Base-by-base conservation (phyloP, 2,797 vertebrate species). In the Triplophysa yarkandensis region DNA sequence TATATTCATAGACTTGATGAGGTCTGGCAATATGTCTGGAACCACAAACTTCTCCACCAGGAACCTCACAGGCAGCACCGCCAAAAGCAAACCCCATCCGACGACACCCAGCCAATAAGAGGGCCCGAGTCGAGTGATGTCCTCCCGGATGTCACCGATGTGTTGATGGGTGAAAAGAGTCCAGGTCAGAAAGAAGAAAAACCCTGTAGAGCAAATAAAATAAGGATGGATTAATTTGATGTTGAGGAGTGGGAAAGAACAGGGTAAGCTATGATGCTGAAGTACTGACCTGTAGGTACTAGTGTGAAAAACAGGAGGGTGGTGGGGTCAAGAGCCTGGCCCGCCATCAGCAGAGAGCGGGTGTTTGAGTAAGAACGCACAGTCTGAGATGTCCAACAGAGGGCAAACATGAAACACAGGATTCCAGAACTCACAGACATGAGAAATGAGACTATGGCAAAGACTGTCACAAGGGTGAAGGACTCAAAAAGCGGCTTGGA, bases 141-240 rank as follows among this genome's bases (percentile, higher is more conserved):
- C 83, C 21, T 80, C 68, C 4, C 21, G 52, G 61, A 93, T 93
- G 58, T 92, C 89, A 5, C 83, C 76, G 60, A 21, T 61, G 74
- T 93, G 87, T 44, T 92, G 87, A 74, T 87, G 80, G 7, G 91
- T 94, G 83, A 93, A 94, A 58, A 93, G 68, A 6, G 85, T 85
- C 93, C 93, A 94, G 80, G 87, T 85, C 23, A 94, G 81, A 66
- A 92, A 86, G 82, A 92, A 93, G 78, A 94, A 92, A 73, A 93
- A 90, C 60, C 92, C 93, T 94, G 85, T 27, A 1, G 19, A 55
- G 27, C 55, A 10, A 25, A 30, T 44, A 36, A 17, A 54, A 14
- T 14, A 19, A 55, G 28, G 34, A 36, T 36, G 34, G 34, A 14
- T 19, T n/a, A n/a, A n/a, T n/a, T n/a, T n/a, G n/a, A n/a, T n/a